Evolutionary conservation across 2,888 invertebrate species (phyloP), one percentile per base, ranked within the genome.

Genomic region (Calameuta filiformis): DNA sequence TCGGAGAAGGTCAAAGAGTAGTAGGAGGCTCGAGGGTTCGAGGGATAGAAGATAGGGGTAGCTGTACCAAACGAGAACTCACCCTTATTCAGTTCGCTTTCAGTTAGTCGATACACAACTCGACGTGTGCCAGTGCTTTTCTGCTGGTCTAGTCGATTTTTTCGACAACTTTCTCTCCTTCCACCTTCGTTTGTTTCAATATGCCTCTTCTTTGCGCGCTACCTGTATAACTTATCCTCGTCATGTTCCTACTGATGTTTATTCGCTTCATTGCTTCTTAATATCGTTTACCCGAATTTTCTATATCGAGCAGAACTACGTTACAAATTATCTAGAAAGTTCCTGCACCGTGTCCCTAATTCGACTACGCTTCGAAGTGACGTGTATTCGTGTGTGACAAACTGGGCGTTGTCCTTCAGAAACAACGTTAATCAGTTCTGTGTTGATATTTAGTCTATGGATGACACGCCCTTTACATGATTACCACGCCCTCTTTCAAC

Each of bases 21-120:
- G 56, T 56, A 56, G 56, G 56, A 56, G 56, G 56, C 23, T 56
- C 23, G 56, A 56, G 56, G 56, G 56, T 56, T 56, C 23, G 9
- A 30, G 74, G 74, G 74, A 71, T 71, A 31, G 56, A 56, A 56
- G 33, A 71, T 71, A 30, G 71, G 71, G 71, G 71, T 71, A 71
- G 71, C 71, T 31, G 71, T 71, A 23, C 71, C 30, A 33, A 35
- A 30, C 74, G 74, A 34, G 30, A 15, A 35, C 74, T 74, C 74
- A 34, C 74, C 23, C 74, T 74, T 35, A 74, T 35, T 74, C 74
- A 35, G 74, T 74, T 74, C 74, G 35, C 31, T 74, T 35, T 74
- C 74, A 74, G 74, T 74, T 34, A 74, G 74, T 74, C 74, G 74
- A 74, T 74, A 74, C 74, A 35, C 74, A 35, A 12, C 74, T 11